phyloP scores from a whole-genome alignment of 2,113 vertebrate genomes.

The Osmerus mordax region DNA sequence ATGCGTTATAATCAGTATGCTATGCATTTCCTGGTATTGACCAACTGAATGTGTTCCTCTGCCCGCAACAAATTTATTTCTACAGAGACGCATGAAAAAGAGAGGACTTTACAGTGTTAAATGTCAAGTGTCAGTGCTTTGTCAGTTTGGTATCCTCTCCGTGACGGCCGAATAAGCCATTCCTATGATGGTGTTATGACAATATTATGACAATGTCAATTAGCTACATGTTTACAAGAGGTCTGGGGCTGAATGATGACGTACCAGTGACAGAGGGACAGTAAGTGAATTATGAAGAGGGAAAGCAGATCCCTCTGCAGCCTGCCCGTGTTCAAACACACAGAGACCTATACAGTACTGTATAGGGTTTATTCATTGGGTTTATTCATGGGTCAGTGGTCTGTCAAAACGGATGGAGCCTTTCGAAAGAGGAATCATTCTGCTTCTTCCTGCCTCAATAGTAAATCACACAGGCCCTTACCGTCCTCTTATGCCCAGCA shows the following conservation, averaged over 20 bases:
- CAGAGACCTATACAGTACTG: conserved; percentile 14
- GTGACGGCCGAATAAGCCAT: neutral
- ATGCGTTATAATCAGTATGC: no score
- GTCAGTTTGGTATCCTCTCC: neutral
- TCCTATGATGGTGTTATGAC: neutral
- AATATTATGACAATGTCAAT: neutral
- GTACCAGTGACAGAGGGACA: neutral
- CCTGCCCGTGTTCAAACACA: neutral
- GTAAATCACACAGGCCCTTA: conserved; percentile 30
- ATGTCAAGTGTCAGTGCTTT: neutral
- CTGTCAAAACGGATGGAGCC: conserved; percentile 15
- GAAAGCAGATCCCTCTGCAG: conserved; percentile 14
- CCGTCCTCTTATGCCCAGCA: conserved; percentile 17
- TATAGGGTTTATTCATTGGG: conserved; percentile 1
- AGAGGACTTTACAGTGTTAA: neutral
- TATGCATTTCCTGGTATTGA: no score
- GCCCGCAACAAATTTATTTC: neutral
- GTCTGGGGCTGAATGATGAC: neutral
- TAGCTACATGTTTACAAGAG: neutral
- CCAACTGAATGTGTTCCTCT: no score
- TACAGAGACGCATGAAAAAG: neutral
- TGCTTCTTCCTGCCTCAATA: conserved; percentile 19
- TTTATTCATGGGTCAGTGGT: conserved; percentile 35
- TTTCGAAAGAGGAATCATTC: conserved; percentile 21
- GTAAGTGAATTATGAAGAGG: neutral